Conservation (phyloP, 2,113 vertebrate species). For the Monopterus albus region DNA sequence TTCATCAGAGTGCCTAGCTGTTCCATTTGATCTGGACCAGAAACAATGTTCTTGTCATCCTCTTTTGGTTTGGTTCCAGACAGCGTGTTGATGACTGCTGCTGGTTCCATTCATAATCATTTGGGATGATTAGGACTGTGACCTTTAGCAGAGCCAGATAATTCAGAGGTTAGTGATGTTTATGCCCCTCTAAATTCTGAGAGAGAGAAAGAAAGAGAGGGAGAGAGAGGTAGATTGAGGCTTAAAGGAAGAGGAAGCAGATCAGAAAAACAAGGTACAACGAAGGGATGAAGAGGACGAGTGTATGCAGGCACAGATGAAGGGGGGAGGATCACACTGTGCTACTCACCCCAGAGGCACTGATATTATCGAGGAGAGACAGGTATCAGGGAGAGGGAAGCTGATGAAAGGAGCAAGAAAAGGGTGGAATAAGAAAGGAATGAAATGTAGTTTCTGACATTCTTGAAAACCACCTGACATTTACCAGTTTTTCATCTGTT, state of each 20-base stretch:
- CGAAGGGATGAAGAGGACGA: constrained; percentile 46
- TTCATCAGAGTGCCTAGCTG: background rate
- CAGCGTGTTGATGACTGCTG: constrained; percentile 71
- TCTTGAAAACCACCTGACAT: constrained; percentile 72
- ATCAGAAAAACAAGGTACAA: constrained; percentile 53
- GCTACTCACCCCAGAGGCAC: constrained; percentile 58
- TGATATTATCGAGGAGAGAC: constrained; percentile 73
- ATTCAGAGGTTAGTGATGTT: constrained; percentile 71
- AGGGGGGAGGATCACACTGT: constrained; percentile 47
- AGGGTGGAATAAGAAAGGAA: constrained; percentile 58
- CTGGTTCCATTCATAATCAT: constrained; percentile 59
- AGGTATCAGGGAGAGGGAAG: constrained; percentile 45
- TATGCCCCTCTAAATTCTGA: constrained; percentile 53
- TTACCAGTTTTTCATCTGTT: constrained; percentile 69
- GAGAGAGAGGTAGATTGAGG: constrained; percentile 15
- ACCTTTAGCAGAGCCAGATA: constrained; percentile 72
- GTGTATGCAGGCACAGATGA: constrained; percentile 33
- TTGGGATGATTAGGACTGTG: constrained; percentile 67
- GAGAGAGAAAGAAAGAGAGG: constrained; percentile 17
- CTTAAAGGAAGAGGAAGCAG: constrained; percentile 37
- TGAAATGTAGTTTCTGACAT: constrained; percentile 72
- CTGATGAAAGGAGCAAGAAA: constrained; percentile 53
- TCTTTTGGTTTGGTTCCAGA: constrained; percentile 38
- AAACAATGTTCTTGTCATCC: constrained; percentile 55
- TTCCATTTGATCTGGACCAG: constrained; percentile 31